Percentiles rank a stretch among this genome's conserved stretches.
Conservation (phyloP, 1,140 invertebrate genomes). For the Aphidius gifuensis region DNA sequence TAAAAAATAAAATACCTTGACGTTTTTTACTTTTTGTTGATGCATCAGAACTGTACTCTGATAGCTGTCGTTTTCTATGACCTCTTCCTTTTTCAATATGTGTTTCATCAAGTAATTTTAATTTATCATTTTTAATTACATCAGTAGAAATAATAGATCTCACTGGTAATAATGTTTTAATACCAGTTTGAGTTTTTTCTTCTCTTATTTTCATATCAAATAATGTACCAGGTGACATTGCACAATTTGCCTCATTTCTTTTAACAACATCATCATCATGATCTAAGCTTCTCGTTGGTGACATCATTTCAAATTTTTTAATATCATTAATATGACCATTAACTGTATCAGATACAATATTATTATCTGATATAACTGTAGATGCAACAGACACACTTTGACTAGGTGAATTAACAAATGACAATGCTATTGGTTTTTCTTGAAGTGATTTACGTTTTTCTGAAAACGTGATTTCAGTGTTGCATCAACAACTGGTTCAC, state of each 20-base stretch:
- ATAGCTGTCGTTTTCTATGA: slow-evolving; percentile 40
- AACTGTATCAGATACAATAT: background rate
- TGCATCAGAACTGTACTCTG: slow-evolving; percentile 38
- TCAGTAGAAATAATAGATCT: slow-evolving; percentile 34
- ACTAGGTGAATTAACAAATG: slow-evolving; percentile 25
- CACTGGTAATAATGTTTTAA: slow-evolving; percentile 58
- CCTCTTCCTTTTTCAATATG: slow-evolving; percentile 33
- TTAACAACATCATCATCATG: slow-evolving; percentile 34
- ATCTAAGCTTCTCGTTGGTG: slow-evolving; percentile 32
- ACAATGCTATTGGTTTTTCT: slow-evolving; percentile 34
- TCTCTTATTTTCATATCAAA: slow-evolving; percentile 49
- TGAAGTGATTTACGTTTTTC: slow-evolving; percentile 40
- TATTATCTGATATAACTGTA: background rate
- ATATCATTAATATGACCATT: slow-evolving; percentile 16
- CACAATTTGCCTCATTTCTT: slow-evolving; percentile 36
- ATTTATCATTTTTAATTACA: slow-evolving; percentile 32
- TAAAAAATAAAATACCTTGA: slow-evolving; percentile 35
- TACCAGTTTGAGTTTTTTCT: slow-evolving; percentile 46
- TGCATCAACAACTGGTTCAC: slow-evolving; percentile 55
- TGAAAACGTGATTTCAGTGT: slow-evolving; percentile 51
- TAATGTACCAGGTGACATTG: slow-evolving; percentile 48
- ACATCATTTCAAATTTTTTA: slow-evolving; percentile 35
- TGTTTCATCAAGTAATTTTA: slow-evolving; percentile 39
- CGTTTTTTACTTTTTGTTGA: slow-evolving; percentile 36
- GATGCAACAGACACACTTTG: slow-evolving; percentile 13